A percentile compares a stretch with the other conserved stretches of the same genome.
Evolutionary conservation across 2,888 invertebrate species (phyloP).

Genomic region (Cynaeus angustus): DNA sequence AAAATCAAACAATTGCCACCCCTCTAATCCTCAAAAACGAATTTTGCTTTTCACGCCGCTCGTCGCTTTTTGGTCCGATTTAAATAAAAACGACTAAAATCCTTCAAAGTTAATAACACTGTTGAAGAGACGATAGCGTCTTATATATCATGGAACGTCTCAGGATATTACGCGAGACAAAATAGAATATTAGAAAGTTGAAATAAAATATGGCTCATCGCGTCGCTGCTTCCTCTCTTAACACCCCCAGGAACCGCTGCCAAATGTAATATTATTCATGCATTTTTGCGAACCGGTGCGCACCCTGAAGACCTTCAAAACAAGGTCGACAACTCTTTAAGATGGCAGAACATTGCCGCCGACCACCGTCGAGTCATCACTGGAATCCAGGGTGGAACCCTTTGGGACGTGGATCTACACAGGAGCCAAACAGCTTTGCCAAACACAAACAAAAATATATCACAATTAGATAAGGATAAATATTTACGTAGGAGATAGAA

Average conservation of each 20-base stretch:
- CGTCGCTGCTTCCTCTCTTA: constrained; percentile 98
- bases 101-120: constrained; percentile 19
- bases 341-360: constrained; percentile 99
- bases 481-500: too few species aligned
- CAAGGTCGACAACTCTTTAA: constrained; percentile 97
- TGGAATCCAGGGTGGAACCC: constrained; percentile 92
- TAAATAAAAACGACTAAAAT: constrained; percentile 9
- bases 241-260: constrained; percentile 93
- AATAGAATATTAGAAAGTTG: constrained; percentile 40
- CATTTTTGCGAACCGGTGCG: constrained; percentile 94
- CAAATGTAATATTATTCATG: constrained; percentile 99
- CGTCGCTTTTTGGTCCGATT: constrained; percentile 2
- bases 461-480: constrained; percentile 21
- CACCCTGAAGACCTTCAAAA: constrained; percentile 88
- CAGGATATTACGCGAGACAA: constrained; percentile 30
- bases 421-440: constrained; percentile 93
- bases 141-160: constrained; percentile 24
- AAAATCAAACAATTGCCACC: too few species aligned
- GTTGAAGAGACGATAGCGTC: constrained; percentile 22
- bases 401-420: constrained; percentile 88
- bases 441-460: constrained; percentile 47
- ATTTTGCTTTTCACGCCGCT: background rate
- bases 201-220: constrained; percentile 75
- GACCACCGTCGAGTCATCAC: constrained; percentile 96
- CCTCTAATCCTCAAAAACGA: too few species aligned